Conservation (phyloP, 1,140 invertebrate genomes). For the Pogonomyrmex barbatus region DNA sequence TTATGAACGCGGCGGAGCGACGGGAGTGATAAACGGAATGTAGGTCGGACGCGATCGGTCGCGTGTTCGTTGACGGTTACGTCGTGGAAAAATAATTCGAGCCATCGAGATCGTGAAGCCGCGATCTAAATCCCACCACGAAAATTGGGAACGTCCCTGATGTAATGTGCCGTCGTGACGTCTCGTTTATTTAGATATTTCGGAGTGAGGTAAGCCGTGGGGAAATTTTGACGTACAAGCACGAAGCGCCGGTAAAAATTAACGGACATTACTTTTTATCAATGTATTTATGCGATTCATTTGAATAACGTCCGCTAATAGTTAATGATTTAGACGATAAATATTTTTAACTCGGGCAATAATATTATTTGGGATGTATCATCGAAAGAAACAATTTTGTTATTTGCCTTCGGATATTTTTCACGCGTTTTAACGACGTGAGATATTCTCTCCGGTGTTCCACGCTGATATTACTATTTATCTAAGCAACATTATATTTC, state of each 20-base stretch:
- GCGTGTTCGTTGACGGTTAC: conserved; percentile 59
- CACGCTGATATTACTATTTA: not conserved
- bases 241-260: not conserved
- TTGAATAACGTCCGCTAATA: not conserved
- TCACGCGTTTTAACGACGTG: not conserved
- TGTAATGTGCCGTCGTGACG: conserved; percentile 1
- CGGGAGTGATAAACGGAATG: conserved; percentile 64
- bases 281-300: not conserved
- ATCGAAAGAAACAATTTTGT: not conserved
- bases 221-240: conserved; percentile 9
- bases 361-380: not conserved
- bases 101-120: conserved; percentile 37
- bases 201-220: too few species aligned
- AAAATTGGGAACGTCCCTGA: conserved; percentile 30
- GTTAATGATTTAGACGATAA: not conserved
- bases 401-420: not conserved
- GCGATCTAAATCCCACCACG: conserved; percentile 46
- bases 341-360: not conserved
- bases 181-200: conserved; percentile 37
- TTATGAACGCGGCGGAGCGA: conserved; percentile 56
- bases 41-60: conserved; percentile 53
- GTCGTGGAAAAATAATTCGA: conserved; percentile 53
- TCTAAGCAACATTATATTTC: not conserved
- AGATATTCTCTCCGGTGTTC: not conserved
- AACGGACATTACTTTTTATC: not conserved